Percentiles rank a stretch among this genome's conserved stretches.
Evolutionary conservation across 2,797 vertebrate species (phyloP).

Genomic region (Tadarida brasiliensis): DNA sequence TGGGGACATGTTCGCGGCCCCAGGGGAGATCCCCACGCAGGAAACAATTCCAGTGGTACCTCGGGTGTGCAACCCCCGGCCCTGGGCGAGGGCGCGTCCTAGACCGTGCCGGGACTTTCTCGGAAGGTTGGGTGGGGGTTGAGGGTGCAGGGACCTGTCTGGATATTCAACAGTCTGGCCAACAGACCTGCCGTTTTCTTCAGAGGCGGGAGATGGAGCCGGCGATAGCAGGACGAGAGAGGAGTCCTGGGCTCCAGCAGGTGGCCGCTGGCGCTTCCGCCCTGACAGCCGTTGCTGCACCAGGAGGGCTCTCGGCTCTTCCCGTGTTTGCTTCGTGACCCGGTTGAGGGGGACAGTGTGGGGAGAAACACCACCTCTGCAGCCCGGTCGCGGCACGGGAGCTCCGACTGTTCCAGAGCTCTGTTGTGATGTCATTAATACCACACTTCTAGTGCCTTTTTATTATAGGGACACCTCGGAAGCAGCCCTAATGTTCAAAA

Average conservation of each 20-base stretch:
- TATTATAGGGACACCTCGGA: not conserved
- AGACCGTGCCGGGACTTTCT: not conserved
- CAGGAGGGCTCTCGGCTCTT: not conserved
- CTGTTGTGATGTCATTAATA: not conserved
- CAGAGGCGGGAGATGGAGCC: not conserved
- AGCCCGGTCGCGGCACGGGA: too few relatives aligned
- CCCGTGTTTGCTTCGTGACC: not conserved
- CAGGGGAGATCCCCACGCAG: not conserved
- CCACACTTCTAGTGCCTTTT: not conserved
- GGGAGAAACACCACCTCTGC: too few relatives aligned
- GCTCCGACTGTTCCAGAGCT: not conserved
- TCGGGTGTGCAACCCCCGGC: too few relatives aligned
- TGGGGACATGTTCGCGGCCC: too few relatives aligned
- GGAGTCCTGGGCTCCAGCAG: not conserved
- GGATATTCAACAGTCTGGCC: not conserved
- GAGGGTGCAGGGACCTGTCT: not conserved
- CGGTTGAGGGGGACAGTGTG: not conserved
- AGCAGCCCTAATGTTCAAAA: not conserved
- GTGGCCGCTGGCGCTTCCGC: too few relatives aligned
- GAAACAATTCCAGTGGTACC: not conserved
- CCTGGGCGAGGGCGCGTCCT: not conserved
- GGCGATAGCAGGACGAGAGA: not conserved
- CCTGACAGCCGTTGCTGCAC: not conserved
- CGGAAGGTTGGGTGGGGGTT: not conserved
- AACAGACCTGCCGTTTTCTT: not conserved